These are phyloP conservation scores for Drosophila niveifrons DNA, from an alignment of 2,888 invertebrate species.

Conservation along the genomic window DNA sequence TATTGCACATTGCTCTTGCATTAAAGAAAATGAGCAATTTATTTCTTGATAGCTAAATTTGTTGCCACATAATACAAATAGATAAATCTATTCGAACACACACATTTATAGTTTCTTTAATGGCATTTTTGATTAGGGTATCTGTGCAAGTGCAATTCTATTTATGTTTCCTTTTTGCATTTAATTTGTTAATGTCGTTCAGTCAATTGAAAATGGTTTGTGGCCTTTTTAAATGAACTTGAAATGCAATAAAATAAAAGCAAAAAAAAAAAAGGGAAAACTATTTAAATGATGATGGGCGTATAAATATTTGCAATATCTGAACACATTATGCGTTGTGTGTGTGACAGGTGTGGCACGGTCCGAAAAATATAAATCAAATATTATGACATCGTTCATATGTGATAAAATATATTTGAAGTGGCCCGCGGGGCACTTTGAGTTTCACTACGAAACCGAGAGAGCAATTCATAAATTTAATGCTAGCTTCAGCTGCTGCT, in stretches of 20 bases:
- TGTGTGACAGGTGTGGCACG: slow-evolving; percentile 5
- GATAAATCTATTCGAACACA: too few species aligned
- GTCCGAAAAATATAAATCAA: slow-evolving; percentile 12
- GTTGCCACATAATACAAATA: too few species aligned
- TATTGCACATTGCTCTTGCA: background rate
- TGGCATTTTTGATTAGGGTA: slow-evolving; percentile 3
- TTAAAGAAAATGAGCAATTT: background rate
- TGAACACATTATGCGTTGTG: slow-evolving; percentile 6
- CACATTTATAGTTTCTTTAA: background rate
- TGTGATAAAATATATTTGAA: slow-evolving; percentile 9
- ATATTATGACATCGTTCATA: slow-evolving; percentile 21
- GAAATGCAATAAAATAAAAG: slow-evolving; percentile 8
- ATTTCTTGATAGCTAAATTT: background rate
- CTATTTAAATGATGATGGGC: slow-evolving; percentile 39
- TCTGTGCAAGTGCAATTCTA: background rate
- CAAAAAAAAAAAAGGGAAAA: slow-evolving; percentile 32
- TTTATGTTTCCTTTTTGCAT: slow-evolving; percentile 18
- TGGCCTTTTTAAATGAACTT: slow-evolving; percentile 48
- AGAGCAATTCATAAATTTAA: slow-evolving; percentile 27
- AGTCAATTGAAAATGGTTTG: slow-evolving; percentile 59
- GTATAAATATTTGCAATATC: slow-evolving; percentile 25
- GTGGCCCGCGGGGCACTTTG: slow-evolving; percentile 17
- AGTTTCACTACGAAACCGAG: slow-evolving; percentile 31
- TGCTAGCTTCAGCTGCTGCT: slow-evolving; percentile 31
- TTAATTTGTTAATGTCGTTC: slow-evolving; percentile 32